phyloP scores from a whole-genome alignment of 2,797 vertebrate species.

The Threskiornis aethiopicus region DNA sequence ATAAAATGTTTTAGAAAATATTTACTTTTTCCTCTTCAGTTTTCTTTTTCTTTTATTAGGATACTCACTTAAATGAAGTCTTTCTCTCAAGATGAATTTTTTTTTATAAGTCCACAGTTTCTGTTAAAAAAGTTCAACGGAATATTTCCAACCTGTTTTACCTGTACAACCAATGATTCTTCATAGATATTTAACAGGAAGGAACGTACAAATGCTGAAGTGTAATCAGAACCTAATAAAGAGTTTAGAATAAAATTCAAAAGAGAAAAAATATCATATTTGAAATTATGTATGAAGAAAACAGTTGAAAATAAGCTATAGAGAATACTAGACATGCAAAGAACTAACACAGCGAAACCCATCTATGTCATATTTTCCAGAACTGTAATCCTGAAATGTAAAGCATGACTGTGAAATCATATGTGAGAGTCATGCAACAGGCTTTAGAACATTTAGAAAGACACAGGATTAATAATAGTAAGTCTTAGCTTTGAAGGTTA shows the following conservation, averaged over 20 bases:
- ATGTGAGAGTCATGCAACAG: not conserved
- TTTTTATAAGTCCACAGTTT: not conserved
- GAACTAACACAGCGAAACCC: not conserved
- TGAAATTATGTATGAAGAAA: not conserved
- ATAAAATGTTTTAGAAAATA: not conserved
- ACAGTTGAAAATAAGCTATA: not conserved
- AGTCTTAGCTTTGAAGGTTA: not conserved
- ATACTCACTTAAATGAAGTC: not conserved
- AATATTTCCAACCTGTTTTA: not conserved
- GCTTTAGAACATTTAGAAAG: not conserved
- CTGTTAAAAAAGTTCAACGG: not conserved
- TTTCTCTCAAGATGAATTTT: not conserved
- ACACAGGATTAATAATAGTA: not conserved
- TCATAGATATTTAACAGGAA: not conserved
- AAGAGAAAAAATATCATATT: not conserved
- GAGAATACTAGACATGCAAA: not conserved
- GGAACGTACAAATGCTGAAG: not conserved
- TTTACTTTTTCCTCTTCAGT: not conserved
- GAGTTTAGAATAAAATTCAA: not conserved
- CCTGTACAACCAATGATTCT: not conserved
- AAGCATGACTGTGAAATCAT: not conserved
- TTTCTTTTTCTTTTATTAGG: not conserved
- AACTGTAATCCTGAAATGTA: not conserved
- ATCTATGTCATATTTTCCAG: not conserved
- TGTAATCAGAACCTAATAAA: not conserved